Evolutionary conservation across 1,140 invertebrate genomes (phyloP), one percentile per base, ranked within the genome.

Genomic region (Theocolax elegans): DNA sequence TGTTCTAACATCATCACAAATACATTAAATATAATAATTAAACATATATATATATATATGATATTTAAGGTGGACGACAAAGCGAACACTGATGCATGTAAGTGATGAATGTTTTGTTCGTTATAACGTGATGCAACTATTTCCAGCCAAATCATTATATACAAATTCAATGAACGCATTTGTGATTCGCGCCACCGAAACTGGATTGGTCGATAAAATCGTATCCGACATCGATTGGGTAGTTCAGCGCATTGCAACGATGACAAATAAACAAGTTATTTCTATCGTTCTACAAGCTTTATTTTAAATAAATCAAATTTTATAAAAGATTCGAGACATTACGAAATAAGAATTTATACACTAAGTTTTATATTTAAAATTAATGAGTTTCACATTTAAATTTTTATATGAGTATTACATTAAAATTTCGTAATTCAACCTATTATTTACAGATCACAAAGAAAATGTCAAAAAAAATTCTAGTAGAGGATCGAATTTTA

Each of bases 91-190:
- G 0, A 82, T 93, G 23, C 92, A 93, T 75, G 86, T 92, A 54
- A 91, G 90, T 46, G 85, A 89, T 19, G 88, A 93, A 81, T 93
- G 92, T 75, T 92, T 93, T 70, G 88, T 89, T 1, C 88, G 89
- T 2, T 92, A 91, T 67, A 87, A 89, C 49, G 89, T 93, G 1
- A 87, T 88, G 0, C 81, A 91, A 19, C 81, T 86, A 1, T 90
- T 90, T 75, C 89, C 89, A 1, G 86, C 86, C 12, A 84, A 89
- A 66, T 89, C 91, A 0, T 80, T 91, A 4, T 92, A 91, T 73
- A 87, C 87, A 2, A 81, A 86, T 12, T 85, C 88, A 66, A 78
- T 93, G 2, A 89, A 88, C 73, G 74, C 79, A 3, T 88, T 90
- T 64, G 86, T 93, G 3, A 76, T 88, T 12, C 81, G 87, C 49